phyloP scores from a whole-genome alignment of 2,888 invertebrate species.

The Trissolcus japonicus region DNA sequence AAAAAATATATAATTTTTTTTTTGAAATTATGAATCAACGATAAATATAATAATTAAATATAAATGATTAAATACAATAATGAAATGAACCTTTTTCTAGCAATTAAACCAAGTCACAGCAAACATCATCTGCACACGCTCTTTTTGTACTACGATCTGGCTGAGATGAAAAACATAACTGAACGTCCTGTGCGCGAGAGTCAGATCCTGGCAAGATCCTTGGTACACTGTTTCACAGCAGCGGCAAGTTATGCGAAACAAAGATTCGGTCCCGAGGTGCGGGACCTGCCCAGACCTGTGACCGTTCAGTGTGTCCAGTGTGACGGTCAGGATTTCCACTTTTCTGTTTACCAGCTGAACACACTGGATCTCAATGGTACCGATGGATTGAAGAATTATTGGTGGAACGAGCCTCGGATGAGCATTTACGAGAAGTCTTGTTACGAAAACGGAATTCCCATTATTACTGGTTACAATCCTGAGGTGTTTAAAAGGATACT shows the following conservation, averaged over 20 bases:
- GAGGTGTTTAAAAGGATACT: slow-evolving; percentile 86
- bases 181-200: slow-evolving; percentile 82
- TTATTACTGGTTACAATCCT: slow-evolving; percentile 85
- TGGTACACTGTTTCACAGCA: slow-evolving; percentile 85
- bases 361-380: slow-evolving; percentile 82
- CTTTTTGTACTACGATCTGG: slow-evolving; percentile 83
- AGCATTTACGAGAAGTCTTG: slow-evolving; percentile 82
- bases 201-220: slow-evolving; percentile 83
- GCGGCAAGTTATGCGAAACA: slow-evolving; percentile 87
- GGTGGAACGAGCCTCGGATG: slow-evolving; percentile 84
- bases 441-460: slow-evolving; percentile 82
- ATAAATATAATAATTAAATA: neutral
- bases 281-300: slow-evolving; percentile 85
- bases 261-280: slow-evolving; percentile 83
- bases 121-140: slow-evolving; percentile 83
- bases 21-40: neutral
- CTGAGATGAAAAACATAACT: slow-evolving; percentile 82
- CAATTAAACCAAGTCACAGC: slow-evolving; percentile 39
- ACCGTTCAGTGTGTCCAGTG: slow-evolving; percentile 90
- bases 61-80: neutral
- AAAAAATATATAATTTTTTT: neutral
- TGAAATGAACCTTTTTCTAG: slow-evolving; percentile 28
- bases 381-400: slow-evolving; percentile 84
- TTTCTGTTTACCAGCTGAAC: slow-evolving; percentile 90
- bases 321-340: slow-evolving; percentile 86